Conservation (phyloP, 2,113 vertebrate species). For the Typhlomys cinereus region DNA sequence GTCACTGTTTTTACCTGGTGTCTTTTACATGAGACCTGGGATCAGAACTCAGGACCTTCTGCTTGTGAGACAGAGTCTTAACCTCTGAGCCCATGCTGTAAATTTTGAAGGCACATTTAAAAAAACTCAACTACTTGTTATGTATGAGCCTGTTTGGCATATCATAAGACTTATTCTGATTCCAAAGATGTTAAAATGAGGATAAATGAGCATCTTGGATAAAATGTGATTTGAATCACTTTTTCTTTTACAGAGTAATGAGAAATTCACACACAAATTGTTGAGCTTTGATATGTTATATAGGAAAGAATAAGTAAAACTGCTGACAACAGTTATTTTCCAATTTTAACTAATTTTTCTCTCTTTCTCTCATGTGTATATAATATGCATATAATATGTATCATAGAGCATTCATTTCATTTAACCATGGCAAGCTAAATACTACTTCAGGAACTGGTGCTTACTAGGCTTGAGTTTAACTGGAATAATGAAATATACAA, state of each 20-base stretch:
- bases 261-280: not conserved
- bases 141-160: not conserved
- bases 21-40: too few species aligned
- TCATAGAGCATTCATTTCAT: not conserved
- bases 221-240: not conserved
- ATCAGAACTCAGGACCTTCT: too few species aligned
- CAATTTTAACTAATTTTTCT: not conserved
- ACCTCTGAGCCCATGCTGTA: not conserved
- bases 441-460: slow-evolving; percentile 5
- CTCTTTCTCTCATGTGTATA: not conserved
- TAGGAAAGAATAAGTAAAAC: slow-evolving; percentile 13
- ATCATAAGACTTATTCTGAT: not conserved
- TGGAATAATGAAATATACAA: slow-evolving; percentile 14
- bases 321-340: slow-evolving; percentile 46
- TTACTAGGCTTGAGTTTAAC: not conserved
- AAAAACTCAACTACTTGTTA: not conserved
- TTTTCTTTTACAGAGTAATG: not conserved
- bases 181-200: slow-evolving; percentile 29
- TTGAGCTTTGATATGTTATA: not conserved
- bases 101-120: not conserved
- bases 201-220: not conserved
- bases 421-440: not conserved
- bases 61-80: too few species aligned
- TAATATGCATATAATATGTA: not conserved
- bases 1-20: too few species aligned